Evolutionary conservation across 2,888 invertebrate species (phyloP), one percentile per base, ranked within the genome.

Genomic region (Hypsopygia costalis): DNA sequence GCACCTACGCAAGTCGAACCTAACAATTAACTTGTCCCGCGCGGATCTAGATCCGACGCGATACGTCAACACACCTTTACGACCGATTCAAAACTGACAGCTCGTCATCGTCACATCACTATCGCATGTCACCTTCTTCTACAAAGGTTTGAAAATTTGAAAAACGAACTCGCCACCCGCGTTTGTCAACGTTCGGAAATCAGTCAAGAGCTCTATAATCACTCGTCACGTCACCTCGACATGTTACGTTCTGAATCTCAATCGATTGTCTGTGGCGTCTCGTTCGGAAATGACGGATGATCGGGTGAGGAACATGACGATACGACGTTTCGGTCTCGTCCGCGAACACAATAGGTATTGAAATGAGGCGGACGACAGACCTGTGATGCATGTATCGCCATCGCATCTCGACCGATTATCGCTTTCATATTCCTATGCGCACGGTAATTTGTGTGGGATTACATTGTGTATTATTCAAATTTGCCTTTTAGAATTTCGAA

Each of bases 11-110:
- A 50, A 47, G 25, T 10, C 40, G 35, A 8, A 30, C 40, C 34
- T 51, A 74, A 74, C 83, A 85, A 86, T 85, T 86, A 85, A 83
- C 79, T 75, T 78, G 81, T 86, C 80, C 16, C 66, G 57, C 77
- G 65, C 49, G 53, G 62, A 75, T 80, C 78, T 74, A 81, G 82
- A 83, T 83, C 67, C 63, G 75, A 69, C 69, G 60, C 44, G 64
- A 70, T 60, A 61, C 72, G 78, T 87, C 86, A 74, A 70, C 86
- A 78, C 83, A 61, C 71, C 70, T 69, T 77, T 74, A 80, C 57
- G 65, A 69, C 59, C 77, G 71, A 81, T 80, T 81, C 75, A 81
- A 62, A 62, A 69, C 65, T 80, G 86, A 85, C 85, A 81, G 73
- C 52, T 50, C 57, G 61, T 66, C 75, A 72, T 83, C 83, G 71